A percentile compares a stretch with the other conserved stretches of the same genome.
phyloP scores from a whole-genome alignment of 2,797 vertebrate species.

The Syngnathus acus region DNA sequence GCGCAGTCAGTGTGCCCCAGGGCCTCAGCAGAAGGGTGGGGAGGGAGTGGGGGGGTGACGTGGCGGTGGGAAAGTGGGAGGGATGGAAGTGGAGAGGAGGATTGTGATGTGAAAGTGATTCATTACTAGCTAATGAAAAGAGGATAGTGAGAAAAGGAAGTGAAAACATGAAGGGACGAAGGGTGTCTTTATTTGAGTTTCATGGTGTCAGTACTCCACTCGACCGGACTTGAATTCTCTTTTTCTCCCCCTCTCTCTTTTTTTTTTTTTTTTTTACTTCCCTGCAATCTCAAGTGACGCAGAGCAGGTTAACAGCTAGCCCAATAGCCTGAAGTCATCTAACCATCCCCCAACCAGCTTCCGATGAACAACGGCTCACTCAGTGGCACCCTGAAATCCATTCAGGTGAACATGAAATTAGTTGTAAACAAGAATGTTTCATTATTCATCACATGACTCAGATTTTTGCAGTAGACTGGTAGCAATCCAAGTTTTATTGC shows the following conservation, averaged over 20 bases:
- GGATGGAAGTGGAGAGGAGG: conserved; percentile 22
- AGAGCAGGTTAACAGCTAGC: conserved; percentile 61
- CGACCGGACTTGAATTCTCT: conserved; percentile 1
- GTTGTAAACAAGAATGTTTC: not conserved
- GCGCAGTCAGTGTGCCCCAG: conserved; percentile 79
- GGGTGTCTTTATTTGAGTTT: not conserved
- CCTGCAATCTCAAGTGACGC: not conserved
- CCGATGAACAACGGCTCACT: not conserved
- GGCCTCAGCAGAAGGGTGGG: conserved; percentile 59
- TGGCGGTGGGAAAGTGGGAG: conserved; percentile 17
- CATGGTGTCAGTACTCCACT: conserved; percentile 34
- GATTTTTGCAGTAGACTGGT: not conserved
- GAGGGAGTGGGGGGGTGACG: conserved; percentile 24
- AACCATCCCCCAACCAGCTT: not conserved
- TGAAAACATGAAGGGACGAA: not conserved
- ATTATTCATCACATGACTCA: not conserved
- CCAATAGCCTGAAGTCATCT: not conserved
- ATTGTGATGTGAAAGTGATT: conserved; percentile 16
- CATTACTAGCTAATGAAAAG: conserved; percentile 3
- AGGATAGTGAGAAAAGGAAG: not conserved
- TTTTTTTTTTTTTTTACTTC: not conserved
- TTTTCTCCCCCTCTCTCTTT: too few species aligned
- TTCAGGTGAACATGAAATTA: not conserved
- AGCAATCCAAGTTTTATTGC: too few species aligned
- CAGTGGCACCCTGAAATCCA: not conserved